Percentiles rank a stretch among this genome's conserved stretches.
Conservation (phyloP, 2,797 vertebrate species). For the Harpagifer antarcticus region DNA sequence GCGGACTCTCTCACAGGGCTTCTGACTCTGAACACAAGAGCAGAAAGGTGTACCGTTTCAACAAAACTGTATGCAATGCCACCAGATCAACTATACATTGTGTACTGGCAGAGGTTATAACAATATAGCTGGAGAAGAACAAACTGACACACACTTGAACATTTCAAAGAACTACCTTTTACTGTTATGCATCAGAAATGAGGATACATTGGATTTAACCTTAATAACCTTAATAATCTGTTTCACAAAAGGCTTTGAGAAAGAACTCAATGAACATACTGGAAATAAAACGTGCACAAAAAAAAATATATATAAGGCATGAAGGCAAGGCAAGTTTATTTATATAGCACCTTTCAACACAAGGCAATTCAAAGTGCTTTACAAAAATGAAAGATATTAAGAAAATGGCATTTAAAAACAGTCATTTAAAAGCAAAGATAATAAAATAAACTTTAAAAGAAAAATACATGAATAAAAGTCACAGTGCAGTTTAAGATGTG, state of each 20-base stretch:
- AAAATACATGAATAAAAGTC: too few species aligned
- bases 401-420: too few species aligned
- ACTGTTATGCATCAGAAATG: neutral
- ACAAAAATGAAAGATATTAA: too few species aligned
- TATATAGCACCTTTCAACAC: too few species aligned
- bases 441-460: too few species aligned
- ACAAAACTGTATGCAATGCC: neutral
- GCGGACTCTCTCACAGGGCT: constrained; percentile 69
- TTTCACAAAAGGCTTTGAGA: neutral
- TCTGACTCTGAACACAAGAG: constrained; percentile 36
- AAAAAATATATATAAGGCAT: neutral
- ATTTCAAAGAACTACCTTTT: neutral
- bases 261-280: neutral
- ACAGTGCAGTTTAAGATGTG: too few species aligned
- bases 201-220: neutral
- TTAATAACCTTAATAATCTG: too few species aligned
- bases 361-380: too few species aligned
- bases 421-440: too few species aligned
- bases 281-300: neutral
- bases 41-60: neutral
- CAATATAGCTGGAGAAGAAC: neutral
- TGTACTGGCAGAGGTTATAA: neutral
- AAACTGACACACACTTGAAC: neutral
- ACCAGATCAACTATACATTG: neutral
- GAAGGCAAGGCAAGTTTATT: too few species aligned